A percentile compares a stretch with the other conserved stretches of the same genome.
phyloP scores from a whole-genome alignment of 2,888 invertebrate genomes.

The Volucella inflata region DNA sequence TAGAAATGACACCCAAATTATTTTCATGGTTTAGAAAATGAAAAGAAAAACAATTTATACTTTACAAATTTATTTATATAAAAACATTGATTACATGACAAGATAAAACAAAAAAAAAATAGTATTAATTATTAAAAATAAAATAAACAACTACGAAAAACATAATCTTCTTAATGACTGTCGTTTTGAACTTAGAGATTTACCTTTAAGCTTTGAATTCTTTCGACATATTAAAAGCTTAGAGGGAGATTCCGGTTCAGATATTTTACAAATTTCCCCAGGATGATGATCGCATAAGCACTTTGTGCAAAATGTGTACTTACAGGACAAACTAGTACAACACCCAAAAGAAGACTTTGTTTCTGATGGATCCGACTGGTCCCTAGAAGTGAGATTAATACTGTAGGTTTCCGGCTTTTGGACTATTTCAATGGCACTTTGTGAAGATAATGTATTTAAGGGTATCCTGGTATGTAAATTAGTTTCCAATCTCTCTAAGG shows the following conservation, averaged over 20 bases:
- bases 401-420: conserved; percentile 11
- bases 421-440: conserved; percentile 29
- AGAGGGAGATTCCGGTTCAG: conserved; percentile 79
- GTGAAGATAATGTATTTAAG: conserved; percentile 15
- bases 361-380: neutral
- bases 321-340: conserved; percentile 78
- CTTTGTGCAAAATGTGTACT: conserved; percentile 79
- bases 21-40: neutral
- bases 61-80: conserved; percentile 56
- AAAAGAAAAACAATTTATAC: neutral
- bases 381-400: conserved; percentile 12
- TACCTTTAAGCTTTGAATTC: conserved; percentile 73
- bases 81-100: conserved; percentile 50
- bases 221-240: conserved; percentile 78
- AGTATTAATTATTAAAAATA: conserved; percentile 1
- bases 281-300: conserved; percentile 80
- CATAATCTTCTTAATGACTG: conserved; percentile 66
- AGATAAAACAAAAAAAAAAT: conserved; percentile 43
- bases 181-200: conserved; percentile 52
- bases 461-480: conserved; percentile 11
- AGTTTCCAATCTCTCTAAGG: conserved; percentile 1
- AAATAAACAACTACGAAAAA: conserved; percentile 55
- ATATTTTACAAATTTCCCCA: conserved; percentile 78
- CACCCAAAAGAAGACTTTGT: conserved; percentile 7
- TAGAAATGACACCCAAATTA: too few species aligned